Evolutionary conservation across 2,113 vertebrate genomes (phyloP).

Genomic region (Hydrochoerus hydrochaeris): DNA sequence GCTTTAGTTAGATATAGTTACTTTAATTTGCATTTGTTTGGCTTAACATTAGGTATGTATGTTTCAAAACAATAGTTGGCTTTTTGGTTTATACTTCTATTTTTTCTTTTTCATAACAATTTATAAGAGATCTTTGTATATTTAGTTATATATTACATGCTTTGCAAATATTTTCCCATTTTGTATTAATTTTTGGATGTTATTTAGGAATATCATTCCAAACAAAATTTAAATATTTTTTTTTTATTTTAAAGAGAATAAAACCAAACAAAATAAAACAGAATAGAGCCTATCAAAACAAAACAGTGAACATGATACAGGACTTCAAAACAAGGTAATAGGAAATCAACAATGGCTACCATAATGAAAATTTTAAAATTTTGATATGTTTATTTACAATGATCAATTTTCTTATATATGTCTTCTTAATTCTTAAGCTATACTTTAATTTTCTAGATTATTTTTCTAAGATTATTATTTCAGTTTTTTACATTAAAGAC

Average conservation of each 20-base stretch:
- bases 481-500: neutral
- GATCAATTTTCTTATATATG: neutral
- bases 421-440: neutral
- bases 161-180: neutral
- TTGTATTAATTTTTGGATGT: neutral
- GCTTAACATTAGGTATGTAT: neutral
- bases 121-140: neutral
- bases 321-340: too few species aligned
- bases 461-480: slow-evolving; percentile 32
- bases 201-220: neutral
- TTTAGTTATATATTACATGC: neutral
- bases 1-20: neutral
- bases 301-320: too few species aligned
- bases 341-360: too few species aligned
- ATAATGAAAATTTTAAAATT: neutral
- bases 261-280: too few species aligned
- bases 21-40: slow-evolving; percentile 40
- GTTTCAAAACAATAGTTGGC: neutral
- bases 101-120: slow-evolving; percentile 28
- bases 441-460: neutral
- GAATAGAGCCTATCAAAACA: too few species aligned
- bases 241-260: too few species aligned
- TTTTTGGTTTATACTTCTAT: neutral
- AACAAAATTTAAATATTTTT: neutral
- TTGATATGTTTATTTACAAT: neutral